Percentiles rank a stretch among this genome's conserved stretches.
Evolutionary conservation across 2,113 vertebrate species (phyloP).

Genomic region (Formicarius rufipectus): DNA sequence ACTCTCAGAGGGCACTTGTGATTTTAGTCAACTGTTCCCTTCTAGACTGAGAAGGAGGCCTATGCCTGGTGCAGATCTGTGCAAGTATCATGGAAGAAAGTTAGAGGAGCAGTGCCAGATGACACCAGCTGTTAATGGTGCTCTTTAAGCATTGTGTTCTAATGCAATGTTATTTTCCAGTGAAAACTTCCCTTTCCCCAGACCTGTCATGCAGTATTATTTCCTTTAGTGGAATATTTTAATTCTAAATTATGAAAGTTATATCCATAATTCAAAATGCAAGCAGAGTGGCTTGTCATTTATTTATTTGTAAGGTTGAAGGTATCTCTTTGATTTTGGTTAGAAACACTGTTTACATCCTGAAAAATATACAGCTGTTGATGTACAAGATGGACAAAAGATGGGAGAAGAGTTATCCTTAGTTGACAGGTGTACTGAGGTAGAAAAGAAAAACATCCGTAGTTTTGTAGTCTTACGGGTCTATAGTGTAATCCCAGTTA

Average conservation of each 20-base stretch:
- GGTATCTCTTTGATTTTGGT: neutral
- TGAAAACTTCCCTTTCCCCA: neutral
- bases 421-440: neutral
- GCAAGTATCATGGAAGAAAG: neutral
- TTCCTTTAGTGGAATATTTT: neutral
- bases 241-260: neutral
- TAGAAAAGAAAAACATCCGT: neutral
- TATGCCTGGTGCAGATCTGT: neutral
- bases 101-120: neutral
- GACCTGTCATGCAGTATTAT: neutral
- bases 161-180: neutral
- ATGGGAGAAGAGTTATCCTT: neutral
- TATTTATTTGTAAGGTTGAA: neutral
- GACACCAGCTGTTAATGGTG: neutral
- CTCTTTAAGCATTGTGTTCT: neutral
- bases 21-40: neutral
- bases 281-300: neutral
- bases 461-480: neutral
- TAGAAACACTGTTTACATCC: neutral
- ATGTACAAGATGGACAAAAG: neutral
- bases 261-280: neutral
- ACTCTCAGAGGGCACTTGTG: neutral
- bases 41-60: neutral
- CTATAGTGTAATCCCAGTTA: neutral
- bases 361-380: neutral